Conservation (phyloP, 2,888 invertebrate genomes). For the Norana najaformis region DNA sequence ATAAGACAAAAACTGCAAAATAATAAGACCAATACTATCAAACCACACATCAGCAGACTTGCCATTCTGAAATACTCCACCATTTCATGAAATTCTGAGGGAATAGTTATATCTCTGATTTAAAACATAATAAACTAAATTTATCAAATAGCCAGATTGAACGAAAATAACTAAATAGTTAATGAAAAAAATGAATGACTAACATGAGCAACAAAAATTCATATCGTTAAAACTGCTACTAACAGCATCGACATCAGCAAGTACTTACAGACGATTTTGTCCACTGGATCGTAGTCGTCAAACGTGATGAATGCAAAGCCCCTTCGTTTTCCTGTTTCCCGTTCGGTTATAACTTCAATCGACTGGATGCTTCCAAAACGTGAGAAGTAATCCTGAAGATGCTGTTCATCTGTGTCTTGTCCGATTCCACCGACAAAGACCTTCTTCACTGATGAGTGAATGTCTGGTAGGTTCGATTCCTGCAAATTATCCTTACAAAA, state of each 20-base stretch:
- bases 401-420: slow-evolving; percentile 88
- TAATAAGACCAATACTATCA: not conserved
- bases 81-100: not conserved
- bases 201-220: no score
- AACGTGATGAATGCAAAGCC: slow-evolving; percentile 96
- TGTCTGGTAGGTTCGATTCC: slow-evolving; percentile 81
- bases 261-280: slow-evolving; percentile 88
- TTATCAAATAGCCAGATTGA: not conserved
- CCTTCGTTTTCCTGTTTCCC: slow-evolving; percentile 87
- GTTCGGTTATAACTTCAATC: slow-evolving; percentile 85
- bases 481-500: slow-evolving; percentile 41
- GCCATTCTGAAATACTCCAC: not conserved
- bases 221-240: not conserved
- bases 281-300: slow-evolving; percentile 94
- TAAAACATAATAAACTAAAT: not conserved
- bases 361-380: slow-evolving; percentile 79
- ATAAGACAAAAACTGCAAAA: not conserved
- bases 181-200: not conserved
- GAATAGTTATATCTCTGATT: not conserved
- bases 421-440: slow-evolving; percentile 90
- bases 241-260: not conserved
- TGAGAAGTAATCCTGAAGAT: slow-evolving; percentile 67
- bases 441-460: slow-evolving; percentile 86
- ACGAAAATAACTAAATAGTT: no score
- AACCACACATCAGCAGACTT: not conserved